These are phyloP conservation scores for Vesta saturnalis DNA, from an alignment of 2,888 invertebrate genomes.

Conservation along the genomic window DNA sequence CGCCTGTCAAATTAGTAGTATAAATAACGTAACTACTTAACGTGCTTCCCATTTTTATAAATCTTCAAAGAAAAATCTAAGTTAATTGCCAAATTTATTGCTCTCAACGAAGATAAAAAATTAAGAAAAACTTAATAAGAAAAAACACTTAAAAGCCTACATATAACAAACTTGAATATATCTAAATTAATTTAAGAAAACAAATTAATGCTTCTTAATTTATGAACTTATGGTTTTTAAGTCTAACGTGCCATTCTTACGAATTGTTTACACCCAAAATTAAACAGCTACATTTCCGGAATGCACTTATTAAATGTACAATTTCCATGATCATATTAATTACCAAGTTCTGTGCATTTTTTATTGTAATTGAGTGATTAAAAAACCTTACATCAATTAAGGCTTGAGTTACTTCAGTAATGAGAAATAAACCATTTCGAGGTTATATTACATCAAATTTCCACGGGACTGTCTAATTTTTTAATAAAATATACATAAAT, in stretches of 20 bases:
- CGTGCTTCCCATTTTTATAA: background rate
- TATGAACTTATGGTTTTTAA: background rate
- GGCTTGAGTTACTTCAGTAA: background rate
- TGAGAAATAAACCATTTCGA: background rate
- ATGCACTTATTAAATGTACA: background rate
- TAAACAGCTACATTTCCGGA: background rate
- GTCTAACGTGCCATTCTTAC: background rate
- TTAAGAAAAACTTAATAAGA: too few species aligned
- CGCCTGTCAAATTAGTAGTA: background rate
- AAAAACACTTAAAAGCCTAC: too few species aligned
- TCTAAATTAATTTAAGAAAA: background rate
- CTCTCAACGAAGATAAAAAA: background rate
- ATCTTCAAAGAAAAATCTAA: background rate
- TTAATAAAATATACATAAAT: slow-evolving; percentile 11
- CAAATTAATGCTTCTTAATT: background rate
- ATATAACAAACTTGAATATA: too few species aligned
- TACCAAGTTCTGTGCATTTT: background rate
- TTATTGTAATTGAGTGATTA: background rate
- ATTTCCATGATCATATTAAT: background rate
- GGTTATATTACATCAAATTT: background rate
- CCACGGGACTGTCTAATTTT: background rate
- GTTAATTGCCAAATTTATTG: background rate
- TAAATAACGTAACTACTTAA: background rate
- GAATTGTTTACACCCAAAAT: background rate
- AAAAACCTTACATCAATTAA: too few species aligned